These are phyloP conservation scores for Limnothrissa miodon DNA, from an alignment of 2,113 vertebrate genomes.

Conservation along the genomic window DNA sequence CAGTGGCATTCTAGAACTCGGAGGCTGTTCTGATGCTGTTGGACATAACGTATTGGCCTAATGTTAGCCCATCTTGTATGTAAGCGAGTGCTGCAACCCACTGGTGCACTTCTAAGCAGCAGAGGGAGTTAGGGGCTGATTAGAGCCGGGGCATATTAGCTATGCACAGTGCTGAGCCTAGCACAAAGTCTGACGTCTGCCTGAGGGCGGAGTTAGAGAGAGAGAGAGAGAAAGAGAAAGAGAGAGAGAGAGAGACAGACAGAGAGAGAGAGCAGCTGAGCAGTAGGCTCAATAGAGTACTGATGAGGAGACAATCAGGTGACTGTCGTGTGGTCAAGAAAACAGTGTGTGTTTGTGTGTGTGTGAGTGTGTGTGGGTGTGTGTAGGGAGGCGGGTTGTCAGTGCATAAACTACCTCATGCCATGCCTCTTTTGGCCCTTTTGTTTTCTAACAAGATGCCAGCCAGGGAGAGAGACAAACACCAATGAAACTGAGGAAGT, in stretches of 20 bases:
- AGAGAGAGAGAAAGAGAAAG: slow-evolving; percentile 18
- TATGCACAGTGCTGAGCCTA: not conserved
- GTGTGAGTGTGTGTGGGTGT: not conserved
- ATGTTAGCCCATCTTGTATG: not conserved
- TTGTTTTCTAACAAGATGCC: not conserved
- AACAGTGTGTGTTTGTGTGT: not conserved
- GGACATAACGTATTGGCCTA: not conserved
- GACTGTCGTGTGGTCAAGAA: not conserved
- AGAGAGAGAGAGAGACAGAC: slow-evolving; percentile 13
- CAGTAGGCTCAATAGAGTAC: not conserved
- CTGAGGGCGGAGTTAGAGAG: not conserved
- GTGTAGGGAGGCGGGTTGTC: not conserved
- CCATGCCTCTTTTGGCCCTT: not conserved
- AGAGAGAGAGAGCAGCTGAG: slow-evolving; percentile 1
- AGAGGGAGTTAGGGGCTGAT: not conserved
- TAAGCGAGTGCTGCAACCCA: not conserved
- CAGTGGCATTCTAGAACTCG: not conserved
- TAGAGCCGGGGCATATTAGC: not conserved
- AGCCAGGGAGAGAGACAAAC: not conserved
- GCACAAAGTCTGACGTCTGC: not conserved
- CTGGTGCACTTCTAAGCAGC: not conserved
- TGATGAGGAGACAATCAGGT: not conserved
- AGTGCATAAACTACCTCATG: not conserved
- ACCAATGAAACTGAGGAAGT: not conserved
- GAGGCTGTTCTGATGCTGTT: not conserved